Evolutionary conservation across 2,797 vertebrate species (phyloP).

Genomic region (Scleropages formosus): DNA sequence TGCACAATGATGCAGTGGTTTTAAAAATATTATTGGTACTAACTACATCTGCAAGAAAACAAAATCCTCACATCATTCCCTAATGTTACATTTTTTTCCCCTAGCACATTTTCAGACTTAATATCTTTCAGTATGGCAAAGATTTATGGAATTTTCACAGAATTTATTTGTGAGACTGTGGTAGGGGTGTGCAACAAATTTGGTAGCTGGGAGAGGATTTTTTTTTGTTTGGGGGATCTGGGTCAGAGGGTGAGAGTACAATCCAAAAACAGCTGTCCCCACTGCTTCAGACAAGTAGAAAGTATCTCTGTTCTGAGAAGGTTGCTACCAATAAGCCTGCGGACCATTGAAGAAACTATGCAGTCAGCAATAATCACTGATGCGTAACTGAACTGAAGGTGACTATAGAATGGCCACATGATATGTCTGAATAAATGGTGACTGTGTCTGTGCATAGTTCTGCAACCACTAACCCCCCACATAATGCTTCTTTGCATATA

Average conservation of each 20-base stretch:
- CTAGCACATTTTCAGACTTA: too few relatives aligned
- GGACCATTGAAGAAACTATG: not conserved
- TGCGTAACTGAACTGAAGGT: not conserved
- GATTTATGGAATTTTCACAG: not conserved
- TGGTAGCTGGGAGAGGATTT: not conserved
- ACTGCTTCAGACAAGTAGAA: not conserved
- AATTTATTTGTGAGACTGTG: not conserved
- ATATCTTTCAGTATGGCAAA: too few relatives aligned
- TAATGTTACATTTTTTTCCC: too few relatives aligned
- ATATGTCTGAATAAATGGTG: not conserved
- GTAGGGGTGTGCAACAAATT: not conserved
- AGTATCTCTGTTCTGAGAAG: not conserved
- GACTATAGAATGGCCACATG: not conserved
- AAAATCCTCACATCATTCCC: not conserved
- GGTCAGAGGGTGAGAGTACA: not conserved
- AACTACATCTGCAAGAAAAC: not conserved
- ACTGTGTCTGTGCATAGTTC: not conserved
- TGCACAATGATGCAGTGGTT: not conserved
- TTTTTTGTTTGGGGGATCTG: not conserved
- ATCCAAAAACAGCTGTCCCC: not conserved
- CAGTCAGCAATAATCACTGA: not conserved
- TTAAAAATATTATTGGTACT: not conserved
- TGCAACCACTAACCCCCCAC: too few relatives aligned
- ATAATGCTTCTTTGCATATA: too few relatives aligned
- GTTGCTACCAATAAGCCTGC: not conserved